These are phyloP conservation scores for Sciurus niger DNA, from an alignment of 2,113 vertebrate species.

Conservation along the genomic window DNA sequence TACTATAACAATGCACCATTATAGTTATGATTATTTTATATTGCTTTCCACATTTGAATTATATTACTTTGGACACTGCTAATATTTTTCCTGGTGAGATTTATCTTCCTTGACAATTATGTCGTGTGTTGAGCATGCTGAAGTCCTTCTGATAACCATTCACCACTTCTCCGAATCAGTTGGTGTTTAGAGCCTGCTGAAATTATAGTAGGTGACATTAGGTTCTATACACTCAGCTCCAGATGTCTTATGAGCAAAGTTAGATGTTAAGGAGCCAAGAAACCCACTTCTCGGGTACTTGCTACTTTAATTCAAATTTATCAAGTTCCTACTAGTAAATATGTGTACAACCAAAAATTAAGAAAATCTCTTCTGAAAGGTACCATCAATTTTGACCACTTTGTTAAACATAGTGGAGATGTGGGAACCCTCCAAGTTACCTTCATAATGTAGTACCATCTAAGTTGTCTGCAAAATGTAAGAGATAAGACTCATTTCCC, in stretches of 20 bases:
- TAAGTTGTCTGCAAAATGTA: not conserved
- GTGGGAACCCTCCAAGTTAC: not conserved
- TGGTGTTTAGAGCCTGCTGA: not conserved
- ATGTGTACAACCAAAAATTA: not conserved
- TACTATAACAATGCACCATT: not conserved
- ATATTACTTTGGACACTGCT: not conserved
- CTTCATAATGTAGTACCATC: not conserved
- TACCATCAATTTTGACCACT: not conserved
- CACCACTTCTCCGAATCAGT: not conserved
- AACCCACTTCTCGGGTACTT: not conserved
- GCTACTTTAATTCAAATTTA: not conserved
- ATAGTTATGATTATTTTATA: slow-evolving; percentile 20
- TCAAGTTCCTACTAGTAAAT: not conserved
- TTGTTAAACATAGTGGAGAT: not conserved
- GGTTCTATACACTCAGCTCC: not conserved
- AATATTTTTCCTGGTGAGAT: slow-evolving; percentile 26
- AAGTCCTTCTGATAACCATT: slow-evolving; percentile 33
- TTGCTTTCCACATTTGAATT: slow-evolving; percentile 38
- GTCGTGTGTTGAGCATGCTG: not conserved
- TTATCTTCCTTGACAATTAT: slow-evolving; percentile 35
- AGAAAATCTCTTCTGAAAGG: not conserved
- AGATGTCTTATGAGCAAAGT: not conserved
- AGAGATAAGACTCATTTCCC: not conserved
- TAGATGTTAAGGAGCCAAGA: not conserved
- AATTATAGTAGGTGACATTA: not conserved